These are phyloP conservation scores for Pinna nobilis DNA, from an alignment of 1,140 invertebrate genomes.

Conservation along the genomic window DNA sequence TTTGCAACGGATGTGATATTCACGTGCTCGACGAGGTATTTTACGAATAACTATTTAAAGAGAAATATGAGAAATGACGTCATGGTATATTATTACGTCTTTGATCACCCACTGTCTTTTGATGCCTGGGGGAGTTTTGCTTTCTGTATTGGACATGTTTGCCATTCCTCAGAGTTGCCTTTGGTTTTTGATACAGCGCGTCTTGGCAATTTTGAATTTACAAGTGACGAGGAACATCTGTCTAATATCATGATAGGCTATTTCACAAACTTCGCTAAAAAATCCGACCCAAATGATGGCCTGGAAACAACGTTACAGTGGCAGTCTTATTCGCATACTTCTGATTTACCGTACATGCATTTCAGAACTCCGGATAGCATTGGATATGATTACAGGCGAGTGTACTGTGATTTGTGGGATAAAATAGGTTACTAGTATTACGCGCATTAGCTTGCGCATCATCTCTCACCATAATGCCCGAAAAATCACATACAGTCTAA, in stretches of 20 bases:
- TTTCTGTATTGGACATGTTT: conserved; percentile 60
- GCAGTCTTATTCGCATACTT: conserved; percentile 41
- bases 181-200: conserved; percentile 58
- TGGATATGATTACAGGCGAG: conserved; percentile 36
- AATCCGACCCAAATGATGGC: conserved; percentile 54
- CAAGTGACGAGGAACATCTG: conserved; percentile 54
- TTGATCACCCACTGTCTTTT: conserved; percentile 62
- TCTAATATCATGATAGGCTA: conserved; percentile 55
- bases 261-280: conserved; percentile 68
- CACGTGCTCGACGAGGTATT: conserved; percentile 47
- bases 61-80: conserved; percentile 30
- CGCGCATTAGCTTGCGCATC: too few species aligned
- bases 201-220: conserved; percentile 42
- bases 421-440: conserved; percentile 55
- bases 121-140: conserved; percentile 59
- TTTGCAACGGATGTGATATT: conserved; percentile 57
- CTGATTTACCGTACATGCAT: conserved; percentile 34
- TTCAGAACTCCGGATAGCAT: conserved; percentile 55
- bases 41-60: conserved; percentile 36
- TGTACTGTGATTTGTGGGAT: conserved; percentile 63
- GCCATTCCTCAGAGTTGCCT: conserved; percentile 64
- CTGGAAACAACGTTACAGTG: conserved; percentile 28
- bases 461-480: too few species aligned
- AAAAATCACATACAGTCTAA: too few species aligned
- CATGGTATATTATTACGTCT: conserved; percentile 53